Conservation (phyloP, 2,797 vertebrate genomes). For the Clarias platycephalus region DNA sequence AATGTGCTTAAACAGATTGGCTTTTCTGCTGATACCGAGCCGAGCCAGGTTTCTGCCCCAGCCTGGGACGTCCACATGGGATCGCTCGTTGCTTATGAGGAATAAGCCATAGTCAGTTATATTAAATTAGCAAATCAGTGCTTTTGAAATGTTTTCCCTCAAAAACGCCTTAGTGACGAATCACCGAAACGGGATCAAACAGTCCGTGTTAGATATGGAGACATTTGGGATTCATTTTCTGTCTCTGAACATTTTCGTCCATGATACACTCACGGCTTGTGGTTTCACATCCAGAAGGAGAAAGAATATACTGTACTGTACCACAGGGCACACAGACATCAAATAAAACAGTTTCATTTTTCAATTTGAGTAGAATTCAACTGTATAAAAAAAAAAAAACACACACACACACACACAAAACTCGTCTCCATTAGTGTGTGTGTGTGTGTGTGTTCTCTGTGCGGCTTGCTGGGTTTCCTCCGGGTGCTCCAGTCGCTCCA, state of each 20-base stretch:
- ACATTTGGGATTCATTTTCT: not conserved
- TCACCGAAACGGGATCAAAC: not conserved
- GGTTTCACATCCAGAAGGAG: not conserved
- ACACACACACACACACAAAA: no score
- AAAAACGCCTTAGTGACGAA: not conserved
- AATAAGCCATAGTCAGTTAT: not conserved
- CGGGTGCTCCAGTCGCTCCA: no score
- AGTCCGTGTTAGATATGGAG: not conserved
- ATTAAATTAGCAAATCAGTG: not conserved
- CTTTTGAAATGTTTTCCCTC: not conserved
- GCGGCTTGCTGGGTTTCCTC: no score
- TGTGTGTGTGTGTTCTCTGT: no score
- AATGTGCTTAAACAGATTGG: not conserved
- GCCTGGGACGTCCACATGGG: not conserved
- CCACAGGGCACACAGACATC: not conserved
- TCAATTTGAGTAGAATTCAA: not conserved
- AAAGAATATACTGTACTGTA: not conserved
- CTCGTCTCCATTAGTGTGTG: no score
- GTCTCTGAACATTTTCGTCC: not conserved
- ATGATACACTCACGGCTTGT: not conserved
- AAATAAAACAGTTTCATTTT: not conserved
- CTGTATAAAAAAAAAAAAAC: no score
- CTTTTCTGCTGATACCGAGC: not conserved
- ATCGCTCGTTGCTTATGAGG: no score
- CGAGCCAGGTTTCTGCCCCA: not conserved